Evolutionary conservation across 2,113 vertebrate species (phyloP), one percentile per base, ranked within the genome.

Genomic region (Gracilinanus agilis): DNA sequence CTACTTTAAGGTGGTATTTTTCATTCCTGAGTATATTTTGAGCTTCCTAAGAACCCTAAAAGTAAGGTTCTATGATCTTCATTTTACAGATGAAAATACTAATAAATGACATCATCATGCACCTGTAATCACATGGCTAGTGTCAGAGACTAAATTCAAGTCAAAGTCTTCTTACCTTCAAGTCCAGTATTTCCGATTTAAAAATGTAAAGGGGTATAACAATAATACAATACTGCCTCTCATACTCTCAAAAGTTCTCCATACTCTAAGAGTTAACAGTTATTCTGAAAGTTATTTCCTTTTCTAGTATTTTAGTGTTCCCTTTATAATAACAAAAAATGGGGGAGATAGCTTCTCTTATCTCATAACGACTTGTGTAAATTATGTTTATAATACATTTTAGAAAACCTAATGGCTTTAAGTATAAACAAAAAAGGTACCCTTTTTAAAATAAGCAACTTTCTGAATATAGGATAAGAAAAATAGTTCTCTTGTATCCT

Each of bases 351-450:
- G 58, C 29, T 13, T 67, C 58, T 67, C 27, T 34, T 56, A 25
- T 56, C 29, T n/a, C 61, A 75, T 19, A 34, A 75, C 34, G n/a
- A 75, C 61, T n/a, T 75, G 13, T 75, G 13, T 75, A 29, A 75
- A 75, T 75, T 75, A 6, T 75, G 61, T 75, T n/a, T 75, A 3
- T 56, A 58, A 94, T 54, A 90, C n/a, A 94, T 58, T 53, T 89
- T 90, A 24, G 56, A 93, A 95, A 90, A 2, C 13, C 88, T 24
- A 75, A 54, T 49, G 53, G 29, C 44, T 92, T 92, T 53, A 75
- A 92, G 95, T 44, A 29, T 91, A 55, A n/a, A 55, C 9, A 44
- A 67, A 67, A n/a, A 67, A 75, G 34, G 5, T 75, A 5, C 7
- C 61, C n/a, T 67, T 67, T 58, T 27, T 9, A 27, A 58, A 58